Percentiles rank a stretch among this genome's conserved stretches.
Evolutionary conservation across 2,888 invertebrate species (phyloP).

Genomic region (Kuschelorhynchus macadamiae): DNA sequence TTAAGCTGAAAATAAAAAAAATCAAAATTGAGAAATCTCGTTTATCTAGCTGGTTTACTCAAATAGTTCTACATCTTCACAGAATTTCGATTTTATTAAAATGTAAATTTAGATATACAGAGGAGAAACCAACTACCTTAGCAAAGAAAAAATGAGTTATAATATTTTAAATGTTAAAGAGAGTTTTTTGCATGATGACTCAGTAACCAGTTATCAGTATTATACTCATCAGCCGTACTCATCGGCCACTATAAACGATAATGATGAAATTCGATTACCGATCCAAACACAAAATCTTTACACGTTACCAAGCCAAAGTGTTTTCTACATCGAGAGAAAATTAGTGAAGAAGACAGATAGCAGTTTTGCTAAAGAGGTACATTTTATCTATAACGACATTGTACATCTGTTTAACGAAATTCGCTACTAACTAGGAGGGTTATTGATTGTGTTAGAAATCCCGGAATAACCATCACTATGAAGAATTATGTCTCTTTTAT

Average conservation of each 20-base stretch:
- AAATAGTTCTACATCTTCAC: background rate
- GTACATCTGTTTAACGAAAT: background rate
- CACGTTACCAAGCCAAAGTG: conserved; percentile 5
- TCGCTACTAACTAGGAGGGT: background rate
- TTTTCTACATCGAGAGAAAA: conserved; percentile 8
- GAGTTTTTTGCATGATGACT: background rate
- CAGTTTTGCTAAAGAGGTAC: background rate
- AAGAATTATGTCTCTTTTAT: conserved; percentile 3
- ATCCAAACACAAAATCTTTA: conserved; percentile 15
- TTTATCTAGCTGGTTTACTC: background rate
- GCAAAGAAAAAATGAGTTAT: background rate
- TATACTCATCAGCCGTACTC: conserved; percentile 21
- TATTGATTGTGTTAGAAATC: conserved; percentile 13
- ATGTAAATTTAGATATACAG: background rate
- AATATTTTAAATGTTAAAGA: conserved; percentile 1
- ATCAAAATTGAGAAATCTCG: background rate
- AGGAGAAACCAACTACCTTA: background rate
- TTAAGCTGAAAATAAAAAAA: background rate
- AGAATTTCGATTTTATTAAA: background rate
- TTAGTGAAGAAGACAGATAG: background rate
- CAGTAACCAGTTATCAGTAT: conserved; percentile 11
- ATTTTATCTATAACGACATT: background rate
- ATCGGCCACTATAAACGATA: conserved; percentile 9
- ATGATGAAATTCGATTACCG: conserved; percentile 14
- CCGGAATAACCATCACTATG: background rate